phyloP scores from a whole-genome alignment of 2,797 vertebrate species.

The Eospalax fontanierii region DNA sequence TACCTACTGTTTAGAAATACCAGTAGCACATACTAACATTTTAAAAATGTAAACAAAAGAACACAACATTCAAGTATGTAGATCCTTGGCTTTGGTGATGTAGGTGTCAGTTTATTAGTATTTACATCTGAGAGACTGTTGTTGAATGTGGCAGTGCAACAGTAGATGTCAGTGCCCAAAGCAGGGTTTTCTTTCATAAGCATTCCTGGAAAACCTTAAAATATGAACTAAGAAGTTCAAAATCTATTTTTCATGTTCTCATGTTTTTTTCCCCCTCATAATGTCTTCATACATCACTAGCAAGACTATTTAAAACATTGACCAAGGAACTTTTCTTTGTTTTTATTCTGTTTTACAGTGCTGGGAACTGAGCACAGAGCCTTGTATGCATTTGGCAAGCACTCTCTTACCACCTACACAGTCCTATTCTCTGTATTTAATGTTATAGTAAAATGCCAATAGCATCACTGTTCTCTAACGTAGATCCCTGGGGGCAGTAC shows the following conservation, averaged over 20 bases:
- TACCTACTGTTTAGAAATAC: constrained; percentile 38
- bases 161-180: not conserved
- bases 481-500: not conserved
- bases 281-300: not conserved
- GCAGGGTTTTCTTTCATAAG: not conserved
- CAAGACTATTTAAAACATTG: not conserved
- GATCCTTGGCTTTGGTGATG: constrained; percentile 7
- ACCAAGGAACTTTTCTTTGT: not conserved
- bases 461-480: not conserved
- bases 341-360: not conserved
- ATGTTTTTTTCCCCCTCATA: not conserved
- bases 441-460: not conserved
- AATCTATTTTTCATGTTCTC: not conserved
- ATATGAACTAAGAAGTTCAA: constrained; percentile 20
- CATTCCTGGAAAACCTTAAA: constrained; percentile 32
- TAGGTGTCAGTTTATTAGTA: not conserved
- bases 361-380: not conserved
- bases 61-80: not conserved
- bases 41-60: constrained; percentile 15
- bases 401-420: not conserved
- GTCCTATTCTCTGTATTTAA: not conserved
- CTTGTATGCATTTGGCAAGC: not conserved
- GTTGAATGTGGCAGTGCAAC: not conserved
- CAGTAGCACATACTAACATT: not conserved
- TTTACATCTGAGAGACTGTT: not conserved